phyloP scores from a whole-genome alignment of 2,888 invertebrate species.

The Eilema griseolum region DNA sequence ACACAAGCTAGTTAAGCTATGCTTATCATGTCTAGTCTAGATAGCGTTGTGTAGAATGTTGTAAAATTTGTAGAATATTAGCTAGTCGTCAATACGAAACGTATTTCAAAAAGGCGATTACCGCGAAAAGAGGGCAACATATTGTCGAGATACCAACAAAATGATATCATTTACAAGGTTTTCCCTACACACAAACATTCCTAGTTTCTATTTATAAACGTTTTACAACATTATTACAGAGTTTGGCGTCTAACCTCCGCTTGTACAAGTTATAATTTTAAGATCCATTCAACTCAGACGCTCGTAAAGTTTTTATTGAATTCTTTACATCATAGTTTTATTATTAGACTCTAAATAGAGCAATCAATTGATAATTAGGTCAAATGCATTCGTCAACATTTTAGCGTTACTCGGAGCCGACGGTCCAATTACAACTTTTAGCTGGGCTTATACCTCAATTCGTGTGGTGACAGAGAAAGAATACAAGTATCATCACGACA shows the following conservation, averaged over 20 bases:
- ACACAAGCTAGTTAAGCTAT: too few species aligned
- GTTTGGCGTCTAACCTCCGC: constrained; percentile 44
- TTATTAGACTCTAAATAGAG: constrained; percentile 15
- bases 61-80: too few species aligned
- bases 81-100: background rate
- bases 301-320: constrained; percentile 39
- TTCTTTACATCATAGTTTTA: constrained; percentile 34
- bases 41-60: too few species aligned
- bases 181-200: constrained; percentile 40
- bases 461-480: too few species aligned
- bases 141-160: constrained; percentile 15
- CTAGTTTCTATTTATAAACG: constrained; percentile 43
- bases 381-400: too few species aligned
- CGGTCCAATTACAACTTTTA: too few species aligned
- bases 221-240: constrained; percentile 42
- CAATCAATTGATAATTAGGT: background rate
- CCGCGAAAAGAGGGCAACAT: background rate
- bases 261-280: constrained; percentile 44
- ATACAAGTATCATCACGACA: too few species aligned
- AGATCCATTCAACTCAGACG: constrained; percentile 53
- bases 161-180: constrained; percentile 42
- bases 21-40: too few species aligned
- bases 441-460: too few species aligned
- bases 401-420: too few species aligned
- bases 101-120: background rate